These are phyloP conservation scores for Calidris pygmaea DNA, from an alignment of 2,113 vertebrate species.

Conservation along the genomic window DNA sequence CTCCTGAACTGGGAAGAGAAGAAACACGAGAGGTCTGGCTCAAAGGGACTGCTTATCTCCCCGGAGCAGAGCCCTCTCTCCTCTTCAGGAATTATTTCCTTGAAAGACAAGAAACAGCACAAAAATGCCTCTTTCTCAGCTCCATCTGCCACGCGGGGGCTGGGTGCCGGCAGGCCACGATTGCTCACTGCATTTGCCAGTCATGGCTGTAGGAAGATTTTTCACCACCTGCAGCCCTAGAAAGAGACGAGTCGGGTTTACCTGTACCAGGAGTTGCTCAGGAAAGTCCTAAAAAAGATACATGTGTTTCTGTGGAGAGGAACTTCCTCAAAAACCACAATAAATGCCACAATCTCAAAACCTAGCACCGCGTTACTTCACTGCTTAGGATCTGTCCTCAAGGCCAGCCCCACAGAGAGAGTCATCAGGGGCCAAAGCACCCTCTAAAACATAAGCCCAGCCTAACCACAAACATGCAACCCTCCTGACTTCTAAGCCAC, in stretches of 20 bases:
- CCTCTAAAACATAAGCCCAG: slow-evolving; percentile 26
- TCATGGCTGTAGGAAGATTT: neutral
- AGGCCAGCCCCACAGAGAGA: slow-evolving; percentile 5
- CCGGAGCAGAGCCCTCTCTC: neutral
- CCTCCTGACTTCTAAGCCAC: neutral
- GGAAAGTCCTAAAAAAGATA: neutral
- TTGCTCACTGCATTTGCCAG: neutral
- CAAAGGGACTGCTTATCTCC: neutral
- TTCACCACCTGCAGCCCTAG: neutral
- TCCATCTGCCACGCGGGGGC: neutral
- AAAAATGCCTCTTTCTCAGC: slow-evolving; percentile 37
- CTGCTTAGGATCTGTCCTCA: slow-evolving; percentile 8
- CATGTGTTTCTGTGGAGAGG: neutral
- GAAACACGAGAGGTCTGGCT: neutral
- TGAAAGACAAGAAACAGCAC: slow-evolving; percentile 39
- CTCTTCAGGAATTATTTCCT: slow-evolving; percentile 59
- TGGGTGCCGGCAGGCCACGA: neutral
- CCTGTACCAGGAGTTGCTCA: neutral
- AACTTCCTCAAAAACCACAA: neutral
- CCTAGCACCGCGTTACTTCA: neutral
- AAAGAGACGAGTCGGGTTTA: neutral
- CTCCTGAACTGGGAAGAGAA: neutral
- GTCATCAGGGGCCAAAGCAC: slow-evolving; percentile 33
- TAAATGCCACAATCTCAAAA: neutral
- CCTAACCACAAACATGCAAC: slow-evolving; percentile 52